Base-by-base conservation (phyloP, 1,140 invertebrate species). In the Lordiphosa mommai region DNA sequence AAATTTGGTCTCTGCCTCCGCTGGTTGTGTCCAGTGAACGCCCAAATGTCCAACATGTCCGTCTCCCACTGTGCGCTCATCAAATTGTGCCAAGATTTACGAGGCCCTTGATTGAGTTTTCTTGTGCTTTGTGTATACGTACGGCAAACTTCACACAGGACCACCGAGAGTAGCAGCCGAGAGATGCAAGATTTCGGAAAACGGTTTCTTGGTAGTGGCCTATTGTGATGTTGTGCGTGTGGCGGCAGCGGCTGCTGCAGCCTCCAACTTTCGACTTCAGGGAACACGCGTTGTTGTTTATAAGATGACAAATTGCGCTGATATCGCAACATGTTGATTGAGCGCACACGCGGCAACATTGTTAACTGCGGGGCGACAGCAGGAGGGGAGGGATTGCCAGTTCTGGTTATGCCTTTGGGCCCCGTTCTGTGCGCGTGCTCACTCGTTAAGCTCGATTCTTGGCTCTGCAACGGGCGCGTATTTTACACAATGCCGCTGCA, bases 291-390 rank as follows among this genome's bases (percentile, higher is more conserved):
- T 71, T 57, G 71, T 63, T 72, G 77, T 84, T 82, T 82, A 82
- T 82, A 70, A 73, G 63, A 84, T 82, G 77, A 82, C 77, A 82
- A 82, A 82, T 82, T 82, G 77, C 68, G 72, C 77, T 82, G 77
- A 82, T 82, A 82, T 82, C 68, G 72, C 77, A 82, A 84, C 76
- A 82, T 82, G 76, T 82, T 82, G 76, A 82, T 82, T 84, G 77
- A 84, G 72, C 74, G 73, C 76, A 82, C 76, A 82, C 71, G 76
- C 77, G 76, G 71, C 57, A 72, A 84, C 76, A 84, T 68, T 76
- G 76, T 82, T 68, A 72, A 47, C 60, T 27, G 16, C 32, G 37
- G 13, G 10, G 4, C 13, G 9, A 5, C 1, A 6, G 32, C 12
- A 14, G 8, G 29, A 13, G 51, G 13, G 8, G 14, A 7, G 33